phyloP scores from a whole-genome alignment of 2,113 vertebrate species.

The Neotoma lepida region DNA sequence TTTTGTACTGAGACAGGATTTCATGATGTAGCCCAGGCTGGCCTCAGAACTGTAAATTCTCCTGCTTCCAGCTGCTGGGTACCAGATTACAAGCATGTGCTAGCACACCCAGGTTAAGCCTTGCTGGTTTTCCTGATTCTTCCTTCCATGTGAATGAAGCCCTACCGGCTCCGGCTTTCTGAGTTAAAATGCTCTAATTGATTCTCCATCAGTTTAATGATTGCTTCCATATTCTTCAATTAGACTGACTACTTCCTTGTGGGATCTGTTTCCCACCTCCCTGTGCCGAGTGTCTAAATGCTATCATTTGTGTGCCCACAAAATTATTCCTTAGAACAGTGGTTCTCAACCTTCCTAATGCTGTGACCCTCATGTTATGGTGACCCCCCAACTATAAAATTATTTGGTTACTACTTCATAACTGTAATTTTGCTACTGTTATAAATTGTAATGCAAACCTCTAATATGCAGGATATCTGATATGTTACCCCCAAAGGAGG shows the following conservation, averaged over 20 bases:
- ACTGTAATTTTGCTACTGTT: background rate
- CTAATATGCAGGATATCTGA: background rate
- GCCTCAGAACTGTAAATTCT: too few species aligned
- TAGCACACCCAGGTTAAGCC: background rate
- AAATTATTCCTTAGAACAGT: background rate
- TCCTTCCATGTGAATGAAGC: too few species aligned
- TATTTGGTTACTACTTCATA: background rate
- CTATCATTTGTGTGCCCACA: background rate
- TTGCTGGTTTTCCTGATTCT: background rate
- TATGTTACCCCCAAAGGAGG: background rate
- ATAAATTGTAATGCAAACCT: background rate
- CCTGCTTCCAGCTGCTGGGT: background rate
- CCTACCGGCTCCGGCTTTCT: too few species aligned
- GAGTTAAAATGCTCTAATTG: background rate
- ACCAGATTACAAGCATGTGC: background rate
- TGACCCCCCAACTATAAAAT: background rate
- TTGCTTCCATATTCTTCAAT: background rate
- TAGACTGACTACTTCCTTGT: background rate
- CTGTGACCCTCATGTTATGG: background rate
- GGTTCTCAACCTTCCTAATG: background rate
- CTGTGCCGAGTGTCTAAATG: background rate
- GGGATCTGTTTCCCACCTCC: background rate
- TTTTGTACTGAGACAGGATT: background rate
- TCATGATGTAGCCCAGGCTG: background rate
- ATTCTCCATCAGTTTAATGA: background rate